Conservation (phyloP, 2,888 invertebrate genomes). For the Papilio demoleus region DNA sequence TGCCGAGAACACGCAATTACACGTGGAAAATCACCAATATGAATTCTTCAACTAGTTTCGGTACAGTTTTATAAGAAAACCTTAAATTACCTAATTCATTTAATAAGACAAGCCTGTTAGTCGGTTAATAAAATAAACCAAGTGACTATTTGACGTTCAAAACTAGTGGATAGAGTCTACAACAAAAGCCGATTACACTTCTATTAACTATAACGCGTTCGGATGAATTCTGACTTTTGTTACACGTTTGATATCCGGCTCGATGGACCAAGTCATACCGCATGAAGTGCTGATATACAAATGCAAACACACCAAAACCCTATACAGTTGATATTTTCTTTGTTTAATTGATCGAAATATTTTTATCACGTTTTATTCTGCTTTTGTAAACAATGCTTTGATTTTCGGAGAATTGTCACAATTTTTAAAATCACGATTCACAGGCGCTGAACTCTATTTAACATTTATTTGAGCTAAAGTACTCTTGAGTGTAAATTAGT, state of each 20-base stretch:
- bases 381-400: constrained; percentile 1
- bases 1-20: background rate
- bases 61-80: background rate
- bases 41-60: background rate
- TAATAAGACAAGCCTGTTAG: too few species aligned
- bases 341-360: background rate
- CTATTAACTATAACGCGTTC: too few species aligned
- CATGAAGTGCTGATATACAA: background rate
- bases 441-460: background rate
- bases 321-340: background rate
- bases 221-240: background rate
- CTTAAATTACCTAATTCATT: too few species aligned
- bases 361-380: background rate
- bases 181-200: background rate
- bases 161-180: background rate
- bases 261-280: background rate
- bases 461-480: background rate
- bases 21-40: constrained; percentile 20
- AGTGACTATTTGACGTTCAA: too few species aligned
- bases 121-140: too few species aligned
- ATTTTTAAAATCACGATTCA: background rate
- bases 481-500: background rate
- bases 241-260: background rate
- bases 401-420: background rate
- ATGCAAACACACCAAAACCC: background rate